A percentile compares a stretch with the other conserved stretches of the same genome.
These are phyloP conservation scores for Calameuta filiformis DNA, from an alignment of 2,888 invertebrate species.

Conservation along the genomic window DNA sequence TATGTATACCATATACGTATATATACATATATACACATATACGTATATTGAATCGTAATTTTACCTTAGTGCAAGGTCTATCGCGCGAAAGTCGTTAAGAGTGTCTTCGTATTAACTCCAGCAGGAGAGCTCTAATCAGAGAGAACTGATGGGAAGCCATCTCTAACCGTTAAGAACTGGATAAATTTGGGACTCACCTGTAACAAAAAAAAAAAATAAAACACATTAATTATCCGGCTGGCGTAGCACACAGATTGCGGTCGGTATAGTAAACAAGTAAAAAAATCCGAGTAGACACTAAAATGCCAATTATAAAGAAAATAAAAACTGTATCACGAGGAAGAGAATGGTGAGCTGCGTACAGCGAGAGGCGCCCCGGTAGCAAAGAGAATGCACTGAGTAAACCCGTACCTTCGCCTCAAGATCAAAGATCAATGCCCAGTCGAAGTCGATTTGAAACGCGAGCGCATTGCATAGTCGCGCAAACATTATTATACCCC, in stretches of 20 bases:
- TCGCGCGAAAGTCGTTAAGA: not conserved
- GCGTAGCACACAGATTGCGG: not conserved
- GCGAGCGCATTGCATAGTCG: conserved; percentile 44
- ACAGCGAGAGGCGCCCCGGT: not conserved
- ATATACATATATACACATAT: not conserved
- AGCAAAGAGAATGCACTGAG: conserved; percentile 28
- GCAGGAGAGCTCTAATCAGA: not conserved
- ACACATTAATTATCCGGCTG: not conserved
- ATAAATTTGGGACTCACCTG: not conserved
- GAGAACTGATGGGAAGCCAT: not conserved
- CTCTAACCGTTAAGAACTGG: not conserved
- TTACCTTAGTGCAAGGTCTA: not conserved
- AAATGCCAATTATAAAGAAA: not conserved
- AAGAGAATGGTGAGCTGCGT: not conserved
- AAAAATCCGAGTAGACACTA: not conserved
- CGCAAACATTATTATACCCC: conserved; percentile 50
- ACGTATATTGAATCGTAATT: not conserved
- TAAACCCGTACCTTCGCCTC: conserved; percentile 34
- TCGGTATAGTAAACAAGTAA: not conserved
- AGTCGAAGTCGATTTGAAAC: conserved; percentile 43
- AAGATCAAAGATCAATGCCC: conserved; percentile 49
- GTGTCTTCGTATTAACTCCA: not conserved
- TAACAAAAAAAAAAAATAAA: not conserved
- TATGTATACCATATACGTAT: not conserved
- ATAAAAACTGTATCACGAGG: not conserved